These are phyloP conservation scores for Amazona finschi DNA, from an alignment of 2,797 vertebrate genomes.

Conservation along the genomic window DNA sequence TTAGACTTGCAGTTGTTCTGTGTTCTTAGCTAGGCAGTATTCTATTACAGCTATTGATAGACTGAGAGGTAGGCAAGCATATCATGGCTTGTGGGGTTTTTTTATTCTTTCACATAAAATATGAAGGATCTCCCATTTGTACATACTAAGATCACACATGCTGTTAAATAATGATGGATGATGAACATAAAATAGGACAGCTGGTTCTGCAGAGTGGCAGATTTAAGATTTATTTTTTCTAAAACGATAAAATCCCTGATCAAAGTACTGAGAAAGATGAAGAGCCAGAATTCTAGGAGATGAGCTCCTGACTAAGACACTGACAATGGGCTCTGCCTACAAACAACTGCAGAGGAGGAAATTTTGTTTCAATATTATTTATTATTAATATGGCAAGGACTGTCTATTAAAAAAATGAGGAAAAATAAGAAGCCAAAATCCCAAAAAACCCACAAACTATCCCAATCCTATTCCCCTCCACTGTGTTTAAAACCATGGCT, in stretches of 20 bases:
- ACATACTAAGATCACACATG: conserved; percentile 40
- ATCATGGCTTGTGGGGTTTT: neutral
- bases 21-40: conserved; percentile 35
- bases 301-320: conserved; percentile 57
- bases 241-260: conserved; percentile 62
- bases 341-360: conserved; percentile 57
- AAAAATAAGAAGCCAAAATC: neutral
- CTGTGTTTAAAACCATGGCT: neutral
- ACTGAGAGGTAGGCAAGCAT: neutral
- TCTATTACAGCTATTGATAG: neutral
- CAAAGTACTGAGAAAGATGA: conserved; percentile 52
- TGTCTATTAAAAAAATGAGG: neutral
- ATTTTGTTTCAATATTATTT: conserved; percentile 26
- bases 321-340: conserved; percentile 46
- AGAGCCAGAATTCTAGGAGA: conserved; percentile 42
- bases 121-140: conserved; percentile 40
- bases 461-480: fast-evolving
- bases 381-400: conserved; percentile 28
- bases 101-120: conserved; percentile 41
- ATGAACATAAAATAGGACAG: conserved; percentile 50
- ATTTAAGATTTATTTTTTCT: neutral
- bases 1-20: conserved; percentile 56
- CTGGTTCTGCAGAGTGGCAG: conserved; percentile 61
- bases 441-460: neutral
- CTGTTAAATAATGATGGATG: conserved; percentile 55